These are phyloP conservation scores for Diadema setosum DNA, from an alignment of 35 echinoderm and acorn worm species.

Conservation along the genomic window DNA sequence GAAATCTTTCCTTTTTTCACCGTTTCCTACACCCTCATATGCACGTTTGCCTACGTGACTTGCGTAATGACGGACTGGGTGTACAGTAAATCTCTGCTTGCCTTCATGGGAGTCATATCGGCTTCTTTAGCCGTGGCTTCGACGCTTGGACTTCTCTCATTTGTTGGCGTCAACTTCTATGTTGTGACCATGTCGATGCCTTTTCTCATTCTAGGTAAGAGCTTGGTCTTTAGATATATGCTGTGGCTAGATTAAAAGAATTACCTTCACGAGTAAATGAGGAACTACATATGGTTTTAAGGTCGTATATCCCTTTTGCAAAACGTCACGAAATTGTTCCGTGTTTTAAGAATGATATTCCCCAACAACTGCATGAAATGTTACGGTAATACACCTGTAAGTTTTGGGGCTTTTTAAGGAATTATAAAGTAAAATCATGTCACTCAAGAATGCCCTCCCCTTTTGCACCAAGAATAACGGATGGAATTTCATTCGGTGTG, in stretches of 20 bases:
- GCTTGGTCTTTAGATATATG: neutral
- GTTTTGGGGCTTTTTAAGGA: too few relatives aligned
- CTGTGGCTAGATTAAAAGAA: neutral
- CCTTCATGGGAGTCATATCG: slow-evolving; percentile 52
- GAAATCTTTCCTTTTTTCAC: slow-evolving; percentile 48
- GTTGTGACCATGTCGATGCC: slow-evolving; percentile 76
- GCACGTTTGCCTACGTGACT: slow-evolving; percentile 48
- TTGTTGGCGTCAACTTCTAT: slow-evolving; percentile 65
- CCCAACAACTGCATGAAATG: too few relatives aligned
- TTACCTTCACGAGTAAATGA: too few relatives aligned
- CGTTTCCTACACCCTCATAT: slow-evolving; percentile 32
- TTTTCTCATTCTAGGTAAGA: slow-evolving; percentile 81
- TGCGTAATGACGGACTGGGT: slow-evolving; percentile 92
- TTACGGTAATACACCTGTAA: too few relatives aligned
- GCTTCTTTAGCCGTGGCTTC: slow-evolving; percentile 61
- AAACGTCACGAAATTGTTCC: too few relatives aligned
- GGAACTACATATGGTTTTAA: too few relatives aligned
- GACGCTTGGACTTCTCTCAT: slow-evolving; percentile 48
- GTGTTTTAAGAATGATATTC: too few relatives aligned
- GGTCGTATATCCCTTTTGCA: too few relatives aligned
- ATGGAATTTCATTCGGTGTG: too few relatives aligned
- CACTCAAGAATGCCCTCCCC: too few relatives aligned
- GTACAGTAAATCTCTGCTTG: slow-evolving; percentile 70
- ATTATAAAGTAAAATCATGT: too few relatives aligned
- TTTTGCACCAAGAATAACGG: too few relatives aligned